These are phyloP conservation scores for Microctenopoma steveboyesi DNA, from an alignment of 2,797 vertebrate species.

Conservation along the genomic window DNA sequence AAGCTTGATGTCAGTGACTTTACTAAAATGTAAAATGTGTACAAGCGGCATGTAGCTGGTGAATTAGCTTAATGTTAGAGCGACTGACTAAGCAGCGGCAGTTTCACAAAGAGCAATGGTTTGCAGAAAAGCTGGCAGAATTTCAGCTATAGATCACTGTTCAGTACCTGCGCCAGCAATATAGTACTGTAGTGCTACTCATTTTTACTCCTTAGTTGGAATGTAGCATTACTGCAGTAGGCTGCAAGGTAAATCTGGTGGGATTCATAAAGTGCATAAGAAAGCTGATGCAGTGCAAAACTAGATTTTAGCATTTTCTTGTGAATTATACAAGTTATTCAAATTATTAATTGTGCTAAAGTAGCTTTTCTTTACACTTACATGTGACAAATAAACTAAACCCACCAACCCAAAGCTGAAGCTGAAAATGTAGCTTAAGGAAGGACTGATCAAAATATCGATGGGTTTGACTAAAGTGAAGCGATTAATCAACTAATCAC, in stretches of 20 bases:
- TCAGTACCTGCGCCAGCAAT: conserved; percentile 37
- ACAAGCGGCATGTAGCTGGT: conserved; percentile 36
- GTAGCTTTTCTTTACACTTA: no score
- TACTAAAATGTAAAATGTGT: conserved; percentile 49
- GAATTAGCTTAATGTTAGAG: conserved; percentile 70
- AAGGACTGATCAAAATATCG: no score
- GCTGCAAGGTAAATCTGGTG: not conserved
- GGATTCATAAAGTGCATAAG: not conserved
- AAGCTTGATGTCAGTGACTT: conserved; percentile 30
- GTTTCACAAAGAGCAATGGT: conserved; percentile 41
- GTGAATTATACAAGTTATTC: no score
- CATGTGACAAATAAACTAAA: no score
- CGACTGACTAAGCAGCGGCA: conserved; percentile 65
- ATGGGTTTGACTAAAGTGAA: no score
- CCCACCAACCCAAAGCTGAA: no score
- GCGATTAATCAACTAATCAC: no score
- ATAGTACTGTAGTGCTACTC: conserved; percentile 2
- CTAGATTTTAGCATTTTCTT: no score
- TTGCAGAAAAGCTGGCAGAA: conserved; percentile 64
- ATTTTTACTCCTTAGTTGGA: not conserved
- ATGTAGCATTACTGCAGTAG: not conserved
- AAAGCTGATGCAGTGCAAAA: no score
- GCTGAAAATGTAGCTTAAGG: no score
- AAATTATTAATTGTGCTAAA: no score
- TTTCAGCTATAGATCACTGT: conserved; percentile 57